Evolutionary conservation across 2,888 invertebrate genomes (phyloP), one percentile per base, ranked within the genome.

Genomic region (Amphipoea oculea): DNA sequence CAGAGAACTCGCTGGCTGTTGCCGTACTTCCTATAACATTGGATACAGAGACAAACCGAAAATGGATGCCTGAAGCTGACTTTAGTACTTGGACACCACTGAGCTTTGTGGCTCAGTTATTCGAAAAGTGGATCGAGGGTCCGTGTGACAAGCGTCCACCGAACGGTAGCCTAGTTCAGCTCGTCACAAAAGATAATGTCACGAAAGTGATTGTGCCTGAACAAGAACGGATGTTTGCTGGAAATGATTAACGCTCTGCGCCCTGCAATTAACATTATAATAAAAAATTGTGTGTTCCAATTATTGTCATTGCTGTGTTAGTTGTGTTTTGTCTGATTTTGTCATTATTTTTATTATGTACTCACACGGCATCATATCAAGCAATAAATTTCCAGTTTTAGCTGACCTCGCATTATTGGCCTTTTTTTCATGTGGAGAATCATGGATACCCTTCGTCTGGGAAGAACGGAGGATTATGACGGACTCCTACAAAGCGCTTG

Each of bases 31-130:
- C 99, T 0, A 97, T 99, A 0, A 99, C 99, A 40, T 97, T 99
- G 78, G 99, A 99, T 92, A 99, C 99, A 2, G 99, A 99, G 83
- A 99, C 99, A 99, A 99, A 99, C 93, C 97, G 99, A 78, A 99
- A 99, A 96, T 99, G 98, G 98, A 99, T 99, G 99, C 98, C 99
- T 0, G 98, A 97, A 90, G 99, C 99, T 23, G 99, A 99, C 94
- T 98, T 98, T 86, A 97, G 98, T 48, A 97, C 98, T 11, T 99
- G 99, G 99, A 99, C 99, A 17, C 98, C 99, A 0, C 96, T 99
- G 62, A 97, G 98, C 75, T 99, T 98, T 95, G 97, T 99, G 48
- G 98, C 99, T 65, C 98, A 98, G 98, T 97, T 99, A 76, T 98
- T 99, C 90, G 97, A 98, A 91, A 98, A 98, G 91, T 99, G 99